These are phyloP conservation scores for Temnothorax longispinosus DNA, from an alignment of 1,140 invertebrate genomes.

Conservation along the genomic window DNA sequence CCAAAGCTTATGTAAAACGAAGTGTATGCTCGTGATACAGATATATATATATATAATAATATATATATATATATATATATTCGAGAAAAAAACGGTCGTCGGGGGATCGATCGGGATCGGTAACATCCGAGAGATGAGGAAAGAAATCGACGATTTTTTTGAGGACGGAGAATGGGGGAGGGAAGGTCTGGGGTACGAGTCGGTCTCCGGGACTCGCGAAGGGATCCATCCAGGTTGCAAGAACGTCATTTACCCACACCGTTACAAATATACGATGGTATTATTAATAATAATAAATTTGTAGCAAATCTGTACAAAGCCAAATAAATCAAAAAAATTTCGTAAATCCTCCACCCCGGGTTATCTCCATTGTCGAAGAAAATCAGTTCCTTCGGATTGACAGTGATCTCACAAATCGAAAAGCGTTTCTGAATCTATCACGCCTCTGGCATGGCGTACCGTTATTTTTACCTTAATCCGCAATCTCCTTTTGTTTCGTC, in stretches of 20 bases:
- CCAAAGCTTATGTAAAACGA: conserved; percentile 68
- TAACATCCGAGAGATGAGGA: background rate
- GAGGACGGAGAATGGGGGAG: background rate
- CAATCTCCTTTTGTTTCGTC: background rate
- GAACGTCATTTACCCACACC: conserved; percentile 60
- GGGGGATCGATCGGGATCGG: background rate
- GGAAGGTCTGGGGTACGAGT: background rate
- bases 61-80: background rate
- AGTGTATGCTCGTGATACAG: conserved; percentile 33
- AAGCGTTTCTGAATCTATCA: background rate
- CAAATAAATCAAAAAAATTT: conserved; percentile 81
- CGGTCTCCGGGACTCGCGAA: conserved; percentile 15
- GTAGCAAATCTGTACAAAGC: conserved; percentile 83
- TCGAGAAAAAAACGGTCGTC: conserved; percentile 3
- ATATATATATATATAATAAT: background rate
- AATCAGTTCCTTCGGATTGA: background rate
- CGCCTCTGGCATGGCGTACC: too few species aligned
- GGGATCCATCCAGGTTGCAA: conserved; percentile 36
- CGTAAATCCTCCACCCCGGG: conserved; percentile 63
- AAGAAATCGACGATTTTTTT: background rate
- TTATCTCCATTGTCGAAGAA: background rate
- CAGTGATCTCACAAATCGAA: background rate
- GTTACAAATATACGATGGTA: conserved; percentile 77
- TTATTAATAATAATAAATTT: conserved; percentile 81
- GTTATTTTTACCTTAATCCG: too few species aligned